A percentile compares a stretch with the other conserved stretches of the same genome.
Evolutionary conservation across 2,797 vertebrate species (phyloP).

Genomic region (Hemitrygon akajei): DNA sequence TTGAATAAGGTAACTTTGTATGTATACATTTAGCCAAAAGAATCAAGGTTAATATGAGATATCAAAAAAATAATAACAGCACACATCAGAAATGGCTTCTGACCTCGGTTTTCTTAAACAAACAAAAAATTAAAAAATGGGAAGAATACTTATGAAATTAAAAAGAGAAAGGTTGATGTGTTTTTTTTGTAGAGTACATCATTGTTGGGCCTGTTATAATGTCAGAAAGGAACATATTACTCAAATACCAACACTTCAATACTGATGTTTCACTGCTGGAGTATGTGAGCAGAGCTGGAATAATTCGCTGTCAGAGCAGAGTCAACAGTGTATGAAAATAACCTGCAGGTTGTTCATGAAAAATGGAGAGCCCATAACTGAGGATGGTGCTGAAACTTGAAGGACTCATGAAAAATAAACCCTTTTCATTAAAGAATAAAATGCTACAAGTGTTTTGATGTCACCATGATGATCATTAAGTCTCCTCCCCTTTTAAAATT

Average conservation of each 20-base stretch:
- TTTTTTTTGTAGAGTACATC: constrained; percentile 26
- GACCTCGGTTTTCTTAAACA: not conserved
- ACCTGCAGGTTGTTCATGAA: constrained; percentile 37
- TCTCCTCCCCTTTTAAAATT: constrained; percentile 1
- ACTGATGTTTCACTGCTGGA: constrained; percentile 33
- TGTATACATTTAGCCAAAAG: not conserved
- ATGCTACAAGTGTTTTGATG: constrained; percentile 13
- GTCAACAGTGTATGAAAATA: constrained; percentile 37
- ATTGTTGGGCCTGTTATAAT: constrained; percentile 32
- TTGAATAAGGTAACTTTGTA: not conserved
- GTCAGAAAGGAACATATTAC: constrained; percentile 35
- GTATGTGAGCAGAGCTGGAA: constrained; percentile 33
- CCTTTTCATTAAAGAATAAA: constrained; percentile 16
- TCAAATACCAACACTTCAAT: constrained; percentile 27
- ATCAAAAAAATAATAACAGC: constrained; percentile 19
- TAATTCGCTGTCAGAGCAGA: constrained; percentile 36
- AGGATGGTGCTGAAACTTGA: constrained; percentile 28
- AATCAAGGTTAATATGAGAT: not conserved
- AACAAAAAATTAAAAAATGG: constrained; percentile 25
- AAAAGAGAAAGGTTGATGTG: not conserved
- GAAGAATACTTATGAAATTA: constrained; percentile 22
- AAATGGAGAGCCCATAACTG: constrained; percentile 22
- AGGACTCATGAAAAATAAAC: constrained; percentile 25
- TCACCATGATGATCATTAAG: not conserved
- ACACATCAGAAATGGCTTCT: not conserved